Conservation (phyloP, 2,797 vertebrate genomes). For the Geotrypetes seraphini region DNA sequence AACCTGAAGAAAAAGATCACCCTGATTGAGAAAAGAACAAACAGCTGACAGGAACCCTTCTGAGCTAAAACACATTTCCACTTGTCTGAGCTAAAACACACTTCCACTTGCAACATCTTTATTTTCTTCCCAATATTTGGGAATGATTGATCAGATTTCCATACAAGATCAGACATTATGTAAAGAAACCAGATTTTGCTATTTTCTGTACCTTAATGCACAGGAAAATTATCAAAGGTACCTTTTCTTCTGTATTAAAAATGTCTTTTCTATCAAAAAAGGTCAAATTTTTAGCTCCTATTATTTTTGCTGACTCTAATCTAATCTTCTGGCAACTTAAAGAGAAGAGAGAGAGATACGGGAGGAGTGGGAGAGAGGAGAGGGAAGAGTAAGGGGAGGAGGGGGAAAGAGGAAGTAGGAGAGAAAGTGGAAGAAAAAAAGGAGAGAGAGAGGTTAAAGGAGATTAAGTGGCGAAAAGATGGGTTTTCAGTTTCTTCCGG, state of each 20-base stretch:
- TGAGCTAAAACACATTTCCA: constrained; percentile 25
- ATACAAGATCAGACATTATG: constrained; percentile 65
- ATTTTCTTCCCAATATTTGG: constrained; percentile 9
- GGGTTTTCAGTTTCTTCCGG: too few relatives aligned
- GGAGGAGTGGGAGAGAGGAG: too few relatives aligned
- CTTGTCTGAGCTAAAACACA: constrained; percentile 25
- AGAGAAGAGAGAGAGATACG: too few relatives aligned
- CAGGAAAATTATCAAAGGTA: constrained; percentile 61
- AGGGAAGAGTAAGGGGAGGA: too few relatives aligned
- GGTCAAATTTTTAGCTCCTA: constrained; percentile 36
- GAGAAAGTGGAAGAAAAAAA: too few relatives aligned
- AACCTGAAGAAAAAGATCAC: constrained; percentile 23
- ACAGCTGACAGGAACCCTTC: constrained; percentile 23
- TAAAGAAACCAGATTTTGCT: constrained; percentile 64
- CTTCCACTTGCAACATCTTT: constrained; percentile 15
- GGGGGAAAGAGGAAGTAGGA: too few relatives aligned
- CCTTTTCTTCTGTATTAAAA: constrained; percentile 61
- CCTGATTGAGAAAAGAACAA: constrained; percentile 19
- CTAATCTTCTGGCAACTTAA: too few relatives aligned
- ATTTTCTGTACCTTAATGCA: constrained; percentile 58
- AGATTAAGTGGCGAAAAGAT: too few relatives aligned
- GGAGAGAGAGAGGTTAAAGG: too few relatives aligned
- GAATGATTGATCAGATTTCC: constrained; percentile 52
- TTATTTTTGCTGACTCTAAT: constrained; percentile 31
- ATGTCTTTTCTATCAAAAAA: constrained; percentile 76